Evolutionary conservation across 2,113 vertebrate species (phyloP), one percentile per base, ranked within the genome.

Genomic region (Rhinichthys klamathensis): DNA sequence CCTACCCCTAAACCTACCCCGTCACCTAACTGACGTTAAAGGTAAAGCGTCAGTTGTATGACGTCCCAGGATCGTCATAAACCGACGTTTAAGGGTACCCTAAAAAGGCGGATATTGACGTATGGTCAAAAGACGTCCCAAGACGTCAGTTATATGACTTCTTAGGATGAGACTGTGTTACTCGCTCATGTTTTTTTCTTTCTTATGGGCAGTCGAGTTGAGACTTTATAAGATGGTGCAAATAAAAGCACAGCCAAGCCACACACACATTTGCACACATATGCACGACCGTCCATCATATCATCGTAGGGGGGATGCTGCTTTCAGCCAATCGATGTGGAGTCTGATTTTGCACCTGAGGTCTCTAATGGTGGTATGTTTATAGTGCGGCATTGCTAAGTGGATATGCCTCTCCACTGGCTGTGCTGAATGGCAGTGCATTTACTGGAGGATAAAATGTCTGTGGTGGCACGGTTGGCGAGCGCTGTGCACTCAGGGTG

Each of bases 301-400:
- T 85, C 76, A 16, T 69, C 3, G 54, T 65, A 27, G 63, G 16
- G 83, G 38, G 84, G 78, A 80, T 85, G 44, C 85, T 86, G 86
- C 73, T 88, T 80, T 89, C 79, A 83, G 87, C 84, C 30, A 38
- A 88, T 90, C 79, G 70, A 88, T 90, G 76, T 85, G 69, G 79
- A 78, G 89, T 74, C 86, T 89, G 84, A 44, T 87, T 92, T 88
- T 88, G 82, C 87, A 85, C 85, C 85, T 82, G 60, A 63, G 89
- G 87, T 91, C 91, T 88, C 91, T 91, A 92, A 93, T 93, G 90
- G 91, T 80, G 80, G 80, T 87, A 84, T 85, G 89, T 92, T 90
- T 92, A 93, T 91, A 80, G 86, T 86, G 83, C 72, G 25, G n/a
- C 58, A 86, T 87, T 65, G 80, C 89, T 93, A 92, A 93, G 92